Evolutionary conservation across 2,113 vertebrate species (phyloP), one percentile per base, ranked within the genome.

Genomic region (Beaufortia kweichowensis): DNA sequence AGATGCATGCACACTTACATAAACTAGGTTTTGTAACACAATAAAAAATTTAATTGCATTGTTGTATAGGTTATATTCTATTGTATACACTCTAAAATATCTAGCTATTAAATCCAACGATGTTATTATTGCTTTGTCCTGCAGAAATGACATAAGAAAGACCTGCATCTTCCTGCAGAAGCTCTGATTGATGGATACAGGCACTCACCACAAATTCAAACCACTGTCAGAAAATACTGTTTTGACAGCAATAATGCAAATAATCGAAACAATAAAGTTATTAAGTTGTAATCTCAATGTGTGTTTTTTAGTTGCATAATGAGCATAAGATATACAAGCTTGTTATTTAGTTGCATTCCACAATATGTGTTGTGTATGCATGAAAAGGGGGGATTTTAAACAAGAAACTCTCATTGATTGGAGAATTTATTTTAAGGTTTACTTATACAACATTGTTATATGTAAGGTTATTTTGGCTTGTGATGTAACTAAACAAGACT

Each of bases 401-500:
- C n/a, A n/a, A n/a, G n/a, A n/a, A n/a, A n/a, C n/a, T n/a, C n/a
- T n/a, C n/a, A n/a, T n/a, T n/a, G n/a, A n/a, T n/a, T n/a, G n/a
- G n/a, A 46, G 15, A 3, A 46, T 14, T 4, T 46, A 15, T 46
- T 46, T 17, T 3, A 14, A 5, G 3, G 43, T 46, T 46, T 15
- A 23, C 41, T 46, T 66, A 66, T 46, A 33, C 12, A n/a, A 53
- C 43, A 53, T 50, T 43, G 46, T 15, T 50, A 11, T 53, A 53
- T 7, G 24, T 48, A 19, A 46, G 24, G 11, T 53, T 15, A 53
- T 43, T 21, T 14, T 15, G 53, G 53, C 26, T 21, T 62, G 63
- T 80, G 79, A 57, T 77, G 23, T 53, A 77, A 81, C 67, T 28
- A 12, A 66, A 57, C 79, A 33, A 68, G 46, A 31, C 74, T 71